Evolutionary conservation across 2,888 invertebrate genomes (phyloP).

Genomic region (Drosophila acutilabella): DNA sequence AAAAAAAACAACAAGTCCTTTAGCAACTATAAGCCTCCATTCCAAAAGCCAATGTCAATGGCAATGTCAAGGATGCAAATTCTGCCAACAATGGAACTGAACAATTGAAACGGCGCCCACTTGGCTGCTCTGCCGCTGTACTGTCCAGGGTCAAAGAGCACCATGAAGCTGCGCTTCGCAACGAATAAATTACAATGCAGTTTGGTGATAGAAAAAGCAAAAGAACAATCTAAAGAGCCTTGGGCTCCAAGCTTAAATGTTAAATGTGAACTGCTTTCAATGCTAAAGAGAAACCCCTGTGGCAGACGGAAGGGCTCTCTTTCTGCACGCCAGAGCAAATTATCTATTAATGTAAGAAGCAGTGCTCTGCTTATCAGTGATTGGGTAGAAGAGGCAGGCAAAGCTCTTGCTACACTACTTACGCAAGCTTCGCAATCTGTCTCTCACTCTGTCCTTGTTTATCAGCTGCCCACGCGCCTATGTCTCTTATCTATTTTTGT

Average conservation of each 20-base stretch:
- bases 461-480: conserved; percentile 40
- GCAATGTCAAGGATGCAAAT: conserved; percentile 73
- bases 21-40: conserved; percentile 40
- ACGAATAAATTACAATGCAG: conserved; percentile 61
- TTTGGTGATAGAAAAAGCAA: conserved; percentile 4
- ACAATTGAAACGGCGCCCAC: conserved; percentile 56
- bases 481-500: conserved; percentile 16
- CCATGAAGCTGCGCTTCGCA: conserved; percentile 10
- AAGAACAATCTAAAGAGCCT: conserved; percentile 16
- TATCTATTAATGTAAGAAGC: conserved; percentile 1
- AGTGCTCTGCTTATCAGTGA: conserved; percentile 16
- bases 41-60: conserved; percentile 51
- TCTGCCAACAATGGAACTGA: conserved; percentile 54
- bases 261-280: conserved; percentile 13
- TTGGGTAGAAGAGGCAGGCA: background rate
- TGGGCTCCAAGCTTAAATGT: conserved; percentile 21
- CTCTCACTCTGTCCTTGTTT: conserved; percentile 17
- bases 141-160: conserved; percentile 38
- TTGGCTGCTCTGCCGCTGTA: conserved; percentile 46
- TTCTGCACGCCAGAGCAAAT: background rate
- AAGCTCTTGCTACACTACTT: conserved; percentile 11
- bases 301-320: background rate
- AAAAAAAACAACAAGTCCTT: conserved; percentile 20
- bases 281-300: background rate
- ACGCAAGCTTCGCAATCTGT: conserved; percentile 23